Conservation (phyloP, 2,888 invertebrate genomes). For the Colletes collaris region DNA sequence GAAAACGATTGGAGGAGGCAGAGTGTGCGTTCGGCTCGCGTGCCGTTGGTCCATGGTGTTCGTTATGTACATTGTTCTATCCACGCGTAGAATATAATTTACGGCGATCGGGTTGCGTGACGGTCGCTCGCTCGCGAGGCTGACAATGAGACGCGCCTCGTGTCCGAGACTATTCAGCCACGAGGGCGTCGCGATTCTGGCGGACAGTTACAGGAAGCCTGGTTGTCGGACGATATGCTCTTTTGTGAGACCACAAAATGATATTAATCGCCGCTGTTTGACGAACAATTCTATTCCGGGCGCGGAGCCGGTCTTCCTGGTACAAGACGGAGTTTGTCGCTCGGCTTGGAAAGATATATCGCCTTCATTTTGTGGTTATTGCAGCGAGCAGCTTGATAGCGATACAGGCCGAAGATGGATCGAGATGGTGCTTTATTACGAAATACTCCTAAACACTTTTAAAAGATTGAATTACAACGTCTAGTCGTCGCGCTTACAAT, state of each 20-base stretch:
- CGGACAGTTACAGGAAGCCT: slow-evolving; percentile 45
- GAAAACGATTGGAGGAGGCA: not conserved
- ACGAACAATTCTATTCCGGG: slow-evolving; percentile 44
- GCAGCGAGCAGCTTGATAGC: not conserved
- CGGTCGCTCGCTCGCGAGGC: slow-evolving; percentile 25
- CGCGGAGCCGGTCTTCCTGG: slow-evolving; percentile 20
- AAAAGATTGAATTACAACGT: too few relatives aligned
- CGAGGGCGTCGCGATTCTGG: slow-evolving; percentile 20
- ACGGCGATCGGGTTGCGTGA: slow-evolving; percentile 38
- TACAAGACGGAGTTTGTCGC: slow-evolving; percentile 18
- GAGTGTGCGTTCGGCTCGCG: too few relatives aligned
- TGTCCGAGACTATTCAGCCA: slow-evolving; percentile 44
- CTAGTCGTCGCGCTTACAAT: too few relatives aligned
- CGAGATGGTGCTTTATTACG: slow-evolving; percentile 2
- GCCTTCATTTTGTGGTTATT: slow-evolving; percentile 23
- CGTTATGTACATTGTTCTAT: slow-evolving; percentile 42
- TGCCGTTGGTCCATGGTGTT: slow-evolving; percentile 2
- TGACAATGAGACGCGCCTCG: slow-evolving; percentile 29
- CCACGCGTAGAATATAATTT: slow-evolving; percentile 55
- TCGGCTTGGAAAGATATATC: slow-evolving; percentile 35
- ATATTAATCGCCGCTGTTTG: slow-evolving; percentile 45
- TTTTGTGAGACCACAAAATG: slow-evolving; percentile 45
- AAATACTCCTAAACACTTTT: not conserved
- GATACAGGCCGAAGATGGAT: slow-evolving; percentile 14
- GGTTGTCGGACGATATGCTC: slow-evolving; percentile 36